These are phyloP conservation scores for Hycleus cichorii DNA, from an alignment of 1,140 invertebrate genomes.

Conservation along the genomic window DNA sequence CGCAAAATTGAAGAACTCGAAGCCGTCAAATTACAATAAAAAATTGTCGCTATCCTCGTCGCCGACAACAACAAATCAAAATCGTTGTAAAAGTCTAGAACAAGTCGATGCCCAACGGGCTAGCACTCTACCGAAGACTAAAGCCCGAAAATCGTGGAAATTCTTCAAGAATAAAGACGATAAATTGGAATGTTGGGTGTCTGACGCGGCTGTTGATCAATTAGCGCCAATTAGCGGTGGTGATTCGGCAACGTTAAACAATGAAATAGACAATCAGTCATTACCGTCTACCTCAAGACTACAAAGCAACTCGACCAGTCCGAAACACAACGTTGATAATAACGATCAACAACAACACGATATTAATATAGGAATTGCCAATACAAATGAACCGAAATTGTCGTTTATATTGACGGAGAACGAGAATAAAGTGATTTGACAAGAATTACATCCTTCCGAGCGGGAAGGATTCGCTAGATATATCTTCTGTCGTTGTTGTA, in stretches of 20 bases:
- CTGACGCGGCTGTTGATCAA: conserved; percentile 30
- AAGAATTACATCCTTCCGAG: conserved; percentile 34
- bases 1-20: conserved; percentile 21
- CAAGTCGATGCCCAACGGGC: conserved; percentile 27
- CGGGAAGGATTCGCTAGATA: conserved; percentile 37
- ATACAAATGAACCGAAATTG: no score
- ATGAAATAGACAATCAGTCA: conserved; percentile 28
- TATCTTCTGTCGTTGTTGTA: conserved; percentile 41
- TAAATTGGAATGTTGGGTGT: conserved; percentile 35
- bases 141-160: conserved; percentile 31
- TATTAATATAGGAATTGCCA: no score
- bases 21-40: conserved; percentile 15
- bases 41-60: conserved; percentile 22
- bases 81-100: conserved; percentile 31
- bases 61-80: conserved; percentile 11
- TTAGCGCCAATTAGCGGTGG: conserved; percentile 2
- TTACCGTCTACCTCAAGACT: conserved; percentile 36
- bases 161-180: conserved; percentile 29
- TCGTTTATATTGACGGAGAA: no score
- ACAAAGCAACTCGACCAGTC: conserved; percentile 30
- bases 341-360: neutral
- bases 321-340: conserved; percentile 6
- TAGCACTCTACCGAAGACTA: conserved; percentile 37
- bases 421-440: conserved; percentile 29
- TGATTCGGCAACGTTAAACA: neutral